Base-by-base conservation (phyloP, 2,113 vertebrate species). In the Alaudala cheleensis region DNA sequence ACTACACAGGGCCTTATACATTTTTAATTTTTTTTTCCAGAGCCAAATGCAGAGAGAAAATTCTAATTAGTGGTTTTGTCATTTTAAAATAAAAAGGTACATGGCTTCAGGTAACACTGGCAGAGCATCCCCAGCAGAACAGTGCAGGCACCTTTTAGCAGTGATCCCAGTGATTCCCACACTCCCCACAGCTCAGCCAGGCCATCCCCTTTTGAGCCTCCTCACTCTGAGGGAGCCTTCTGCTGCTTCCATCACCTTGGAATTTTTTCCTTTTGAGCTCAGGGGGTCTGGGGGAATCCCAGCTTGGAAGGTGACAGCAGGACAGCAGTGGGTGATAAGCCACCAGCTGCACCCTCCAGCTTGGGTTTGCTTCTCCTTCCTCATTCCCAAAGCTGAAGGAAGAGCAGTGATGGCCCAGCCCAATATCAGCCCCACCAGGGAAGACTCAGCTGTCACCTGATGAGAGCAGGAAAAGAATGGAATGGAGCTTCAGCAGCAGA, bases 11-110 rank as follows among this genome's bases (percentile, higher is more conserved):
- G 91, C 81, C 91, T 98, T 97, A 98, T 98, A 86, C 97, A 98
- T 98, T 98, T 98, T 98, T 98, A 98, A 98, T 98, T 85, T 81
- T 86, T 96, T 95, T 95, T 97, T 93, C 90, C 96, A 95, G 94
- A 97, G 96, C 82, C 95, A 91, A 95, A 95, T 26, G 72, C 94
- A 92, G 86, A 64, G 92, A 97, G 95, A 95, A 97, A 97, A 96
- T 95, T 96, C 95, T 97, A 97, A 97, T 97, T 89, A 97, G 90
- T 51, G 71, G 85, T 79, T 97, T 97, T 91, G 54, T 94, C 60
- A 19, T 79, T 97, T 91, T 94, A 86, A 95, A 96, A 80, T 90
- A 81, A 92, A 96, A 97, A 94, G 81, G 88, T 88, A 70, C 0
- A 6, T 54, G 16, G 12, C 70, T 89, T 80, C 87, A 67, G 84